Evolutionary conservation across 2,113 vertebrate genomes (phyloP).

Genomic region (Suncus etruscus): DNA sequence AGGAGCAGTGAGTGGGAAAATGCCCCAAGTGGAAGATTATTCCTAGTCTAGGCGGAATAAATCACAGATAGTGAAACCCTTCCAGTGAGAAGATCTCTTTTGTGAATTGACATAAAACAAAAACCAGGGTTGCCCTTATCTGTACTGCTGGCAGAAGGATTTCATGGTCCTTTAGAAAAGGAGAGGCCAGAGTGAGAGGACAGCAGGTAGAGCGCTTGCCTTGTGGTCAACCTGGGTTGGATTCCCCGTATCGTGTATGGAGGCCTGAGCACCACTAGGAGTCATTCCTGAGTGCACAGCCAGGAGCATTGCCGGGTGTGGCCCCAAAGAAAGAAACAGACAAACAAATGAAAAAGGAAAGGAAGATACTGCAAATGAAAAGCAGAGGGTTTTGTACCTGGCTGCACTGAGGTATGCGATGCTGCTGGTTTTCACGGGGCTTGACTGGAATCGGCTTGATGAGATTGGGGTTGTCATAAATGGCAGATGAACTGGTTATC

Average conservation of each 20-base stretch:
- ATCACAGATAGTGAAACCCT: conserved; percentile 29
- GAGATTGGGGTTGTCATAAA: conserved; percentile 94
- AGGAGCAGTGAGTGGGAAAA: not conserved
- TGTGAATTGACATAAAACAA: not conserved
- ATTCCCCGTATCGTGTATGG: too few species aligned
- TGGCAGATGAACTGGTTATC: conserved; percentile 93
- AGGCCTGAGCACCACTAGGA: too few species aligned
- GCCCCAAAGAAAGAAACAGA: not conserved
- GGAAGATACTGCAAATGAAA: too few species aligned
- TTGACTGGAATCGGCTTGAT: conserved; percentile 98
- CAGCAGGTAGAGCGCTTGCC: too few species aligned
- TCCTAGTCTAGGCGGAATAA: not conserved
- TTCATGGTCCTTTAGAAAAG: not conserved
- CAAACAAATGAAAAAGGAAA: too few species aligned
- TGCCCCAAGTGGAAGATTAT: not conserved
- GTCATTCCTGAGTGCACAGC: too few species aligned
- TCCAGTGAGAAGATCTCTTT: not conserved
- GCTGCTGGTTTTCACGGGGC: conserved; percentile 86
- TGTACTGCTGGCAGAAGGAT: not conserved
- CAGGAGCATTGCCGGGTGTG: too few species aligned
- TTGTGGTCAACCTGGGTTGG: too few species aligned
- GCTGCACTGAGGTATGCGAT: conserved; percentile 72
- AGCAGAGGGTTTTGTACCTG: conserved; percentile 81
- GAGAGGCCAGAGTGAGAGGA: too few species aligned
- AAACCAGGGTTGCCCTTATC: not conserved